Percentiles rank a stretch among this genome's conserved stretches.
phyloP scores from a whole-genome alignment of 2,797 vertebrate genomes.

The Mormyrops boulengeri region DNA sequence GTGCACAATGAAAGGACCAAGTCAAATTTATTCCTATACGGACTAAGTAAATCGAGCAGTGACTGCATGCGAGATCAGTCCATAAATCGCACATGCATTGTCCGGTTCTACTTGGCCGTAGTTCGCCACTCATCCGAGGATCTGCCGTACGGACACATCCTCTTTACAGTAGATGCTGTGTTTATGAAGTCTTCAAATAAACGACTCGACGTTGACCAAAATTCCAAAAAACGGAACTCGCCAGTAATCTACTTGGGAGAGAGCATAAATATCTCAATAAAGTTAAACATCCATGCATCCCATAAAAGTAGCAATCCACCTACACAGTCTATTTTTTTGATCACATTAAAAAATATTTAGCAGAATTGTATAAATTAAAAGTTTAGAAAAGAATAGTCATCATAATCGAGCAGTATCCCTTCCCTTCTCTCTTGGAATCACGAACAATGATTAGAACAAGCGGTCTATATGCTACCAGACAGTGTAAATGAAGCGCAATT shows the following conservation, averaged over 20 bases:
- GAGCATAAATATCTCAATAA: background rate
- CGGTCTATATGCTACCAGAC: background rate
- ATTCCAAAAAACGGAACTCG: background rate
- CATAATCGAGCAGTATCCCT: constrained; percentile 1
- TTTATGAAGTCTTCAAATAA: background rate
- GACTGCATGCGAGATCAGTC: background rate
- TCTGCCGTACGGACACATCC: background rate
- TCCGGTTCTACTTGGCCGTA: background rate
- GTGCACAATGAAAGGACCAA: background rate
- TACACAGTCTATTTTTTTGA: background rate
- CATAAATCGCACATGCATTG: background rate
- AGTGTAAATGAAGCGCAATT: background rate
- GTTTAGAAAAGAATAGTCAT: background rate
- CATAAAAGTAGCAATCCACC: background rate
- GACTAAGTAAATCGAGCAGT: background rate
- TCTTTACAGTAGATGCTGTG: background rate
- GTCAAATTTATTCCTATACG: background rate
- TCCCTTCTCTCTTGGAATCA: background rate
- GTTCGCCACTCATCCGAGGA: background rate
- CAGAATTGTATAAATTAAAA: background rate
- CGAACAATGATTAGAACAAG: background rate
- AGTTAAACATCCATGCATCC: background rate
- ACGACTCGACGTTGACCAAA: background rate
- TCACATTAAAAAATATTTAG: background rate
- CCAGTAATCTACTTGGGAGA: background rate